These are phyloP conservation scores for Tauraco hartlaubi DNA, from an alignment of 2,797 vertebrate genomes.

Conservation along the genomic window DNA sequence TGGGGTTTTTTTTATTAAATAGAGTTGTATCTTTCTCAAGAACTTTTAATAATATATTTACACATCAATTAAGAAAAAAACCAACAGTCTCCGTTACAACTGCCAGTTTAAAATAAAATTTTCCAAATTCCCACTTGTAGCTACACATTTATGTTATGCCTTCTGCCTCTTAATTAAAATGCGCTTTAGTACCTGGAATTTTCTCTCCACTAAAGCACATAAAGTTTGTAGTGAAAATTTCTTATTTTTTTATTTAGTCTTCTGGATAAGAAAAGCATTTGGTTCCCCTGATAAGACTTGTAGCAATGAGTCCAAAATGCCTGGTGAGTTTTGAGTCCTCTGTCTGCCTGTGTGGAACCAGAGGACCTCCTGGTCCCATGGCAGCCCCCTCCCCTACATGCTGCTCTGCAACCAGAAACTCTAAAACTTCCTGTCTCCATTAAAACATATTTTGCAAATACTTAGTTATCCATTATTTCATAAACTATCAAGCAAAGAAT, in stretches of 20 bases:
- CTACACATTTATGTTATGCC: neutral
- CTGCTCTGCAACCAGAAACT: neutral
- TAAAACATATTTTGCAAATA: neutral
- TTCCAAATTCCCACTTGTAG: neutral
- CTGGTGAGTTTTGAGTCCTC: neutral
- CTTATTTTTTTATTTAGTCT: neutral
- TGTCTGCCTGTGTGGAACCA: neutral
- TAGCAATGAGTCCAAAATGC: neutral
- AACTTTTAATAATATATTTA: neutral
- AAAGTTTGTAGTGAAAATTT: neutral
- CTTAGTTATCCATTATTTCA: neutral
- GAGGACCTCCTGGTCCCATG: neutral
- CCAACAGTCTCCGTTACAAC: neutral
- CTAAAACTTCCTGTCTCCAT: neutral
- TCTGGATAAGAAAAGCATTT: neutral
- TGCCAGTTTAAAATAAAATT: neutral
- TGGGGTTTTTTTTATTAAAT: accelerated
- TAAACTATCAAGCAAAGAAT: neutral
- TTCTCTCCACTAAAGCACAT: neutral
- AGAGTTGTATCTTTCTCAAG: neutral
- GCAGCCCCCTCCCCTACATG: neutral
- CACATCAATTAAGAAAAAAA: neutral
- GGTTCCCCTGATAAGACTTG: neutral
- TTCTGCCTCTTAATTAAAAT: neutral
- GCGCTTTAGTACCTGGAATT: neutral